These are phyloP conservation scores for Sinonovacula constricta DNA, from an alignment of 1,140 invertebrate genomes.

Conservation along the genomic window DNA sequence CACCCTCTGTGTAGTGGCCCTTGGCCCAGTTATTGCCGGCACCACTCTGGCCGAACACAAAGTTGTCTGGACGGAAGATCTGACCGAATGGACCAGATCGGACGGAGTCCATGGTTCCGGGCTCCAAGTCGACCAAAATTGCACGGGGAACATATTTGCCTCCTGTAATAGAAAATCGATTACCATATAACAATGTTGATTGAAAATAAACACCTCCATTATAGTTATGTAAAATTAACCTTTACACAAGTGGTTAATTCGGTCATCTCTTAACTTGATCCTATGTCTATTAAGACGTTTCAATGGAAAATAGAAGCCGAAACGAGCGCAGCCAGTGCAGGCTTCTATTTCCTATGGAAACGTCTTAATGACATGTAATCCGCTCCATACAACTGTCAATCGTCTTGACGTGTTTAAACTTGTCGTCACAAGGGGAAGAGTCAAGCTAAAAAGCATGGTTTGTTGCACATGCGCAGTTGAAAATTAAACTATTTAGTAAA, in stretches of 20 bases:
- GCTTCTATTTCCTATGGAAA: neutral
- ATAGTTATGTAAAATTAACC: neutral
- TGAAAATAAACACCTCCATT: neutral
- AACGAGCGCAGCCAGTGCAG: neutral
- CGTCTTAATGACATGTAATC: no score
- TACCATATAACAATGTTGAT: neutral
- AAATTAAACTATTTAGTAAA: no score
- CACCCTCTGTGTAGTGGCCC: slow-evolving; percentile 96
- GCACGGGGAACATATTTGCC: slow-evolving; percentile 81
- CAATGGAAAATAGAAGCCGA: no score
- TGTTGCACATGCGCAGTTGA: no score
- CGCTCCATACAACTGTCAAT: no score
- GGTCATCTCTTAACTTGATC: neutral
- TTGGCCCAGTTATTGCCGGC: slow-evolving; percentile 94
- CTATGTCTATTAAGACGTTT: neutral
- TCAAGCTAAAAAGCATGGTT: no score
- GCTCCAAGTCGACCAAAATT: slow-evolving; percentile 94
- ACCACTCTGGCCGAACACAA: slow-evolving; percentile 80
- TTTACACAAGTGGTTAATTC: neutral
- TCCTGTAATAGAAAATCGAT: neutral
- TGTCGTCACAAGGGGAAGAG: no score
- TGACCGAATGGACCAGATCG: slow-evolving; percentile 77
- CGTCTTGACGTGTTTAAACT: no score
- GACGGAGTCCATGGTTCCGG: slow-evolving; percentile 91
- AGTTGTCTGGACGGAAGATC: slow-evolving; percentile 76